Percentiles rank a stretch among this genome's conserved stretches.
These are phyloP conservation scores for Nycteola revayana DNA, from an alignment of 2,888 invertebrate genomes.

Conservation along the genomic window DNA sequence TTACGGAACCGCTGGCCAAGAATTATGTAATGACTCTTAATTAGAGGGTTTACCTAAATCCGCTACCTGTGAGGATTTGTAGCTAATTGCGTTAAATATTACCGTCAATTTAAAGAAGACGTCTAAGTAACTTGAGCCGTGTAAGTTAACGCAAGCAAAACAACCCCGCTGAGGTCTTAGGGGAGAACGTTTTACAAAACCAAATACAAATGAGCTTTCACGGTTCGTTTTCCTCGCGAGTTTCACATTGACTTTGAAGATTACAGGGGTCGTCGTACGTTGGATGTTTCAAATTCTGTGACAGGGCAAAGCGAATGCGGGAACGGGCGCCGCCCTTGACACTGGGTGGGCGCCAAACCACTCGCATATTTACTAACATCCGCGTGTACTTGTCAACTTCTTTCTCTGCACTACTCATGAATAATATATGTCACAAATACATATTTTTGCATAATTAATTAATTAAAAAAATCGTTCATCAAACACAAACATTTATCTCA, in stretches of 20 bases:
- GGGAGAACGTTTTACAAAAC: slow-evolving; percentile 29
- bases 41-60: slow-evolving; percentile 36
- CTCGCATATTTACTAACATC: slow-evolving; percentile 55
- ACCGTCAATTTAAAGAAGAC: slow-evolving; percentile 46
- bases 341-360: slow-evolving; percentile 48
- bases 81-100: slow-evolving; percentile 46
- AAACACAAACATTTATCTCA: no score
- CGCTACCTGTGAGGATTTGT: slow-evolving; percentile 19
- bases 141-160: slow-evolving; percentile 34
- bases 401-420: slow-evolving; percentile 11
- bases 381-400: slow-evolving; percentile 17
- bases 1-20: no score
- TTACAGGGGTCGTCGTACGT: slow-evolving; percentile 38
- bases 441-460: slow-evolving; percentile 8
- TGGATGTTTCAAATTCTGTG: slow-evolving; percentile 29
- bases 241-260: slow-evolving; percentile 28
- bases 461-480: no score
- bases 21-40: no score
- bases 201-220: slow-evolving; percentile 35
- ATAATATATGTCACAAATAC: slow-evolving; percentile 11
- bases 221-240: slow-evolving; percentile 23
- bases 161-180: slow-evolving; percentile 38
- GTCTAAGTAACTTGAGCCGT: slow-evolving; percentile 40
- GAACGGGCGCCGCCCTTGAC: slow-evolving; percentile 64
- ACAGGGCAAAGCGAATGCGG: slow-evolving; percentile 32